Evolutionary conservation across 2,888 invertebrate genomes (phyloP).

Genomic region (Zaprionus obscuricornis): DNA sequence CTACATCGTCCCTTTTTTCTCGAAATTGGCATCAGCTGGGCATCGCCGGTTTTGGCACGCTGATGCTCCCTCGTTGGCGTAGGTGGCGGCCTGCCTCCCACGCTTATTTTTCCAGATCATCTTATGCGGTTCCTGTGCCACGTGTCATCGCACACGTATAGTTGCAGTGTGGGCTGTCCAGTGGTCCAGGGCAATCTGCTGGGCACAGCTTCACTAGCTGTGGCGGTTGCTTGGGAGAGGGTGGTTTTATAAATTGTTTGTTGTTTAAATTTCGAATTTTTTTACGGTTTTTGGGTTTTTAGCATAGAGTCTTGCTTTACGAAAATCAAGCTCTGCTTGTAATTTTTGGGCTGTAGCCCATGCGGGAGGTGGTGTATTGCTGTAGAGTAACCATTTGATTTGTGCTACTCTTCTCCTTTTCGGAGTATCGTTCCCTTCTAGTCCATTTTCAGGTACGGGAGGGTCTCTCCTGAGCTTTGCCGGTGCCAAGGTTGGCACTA

Average conservation of each 20-base stretch:
- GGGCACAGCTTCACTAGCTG: neutral
- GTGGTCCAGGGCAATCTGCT: neutral
- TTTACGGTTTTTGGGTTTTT: neutral
- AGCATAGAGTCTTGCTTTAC: neutral
- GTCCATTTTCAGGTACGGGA: no score
- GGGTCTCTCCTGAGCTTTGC: no score
- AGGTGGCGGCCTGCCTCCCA: neutral
- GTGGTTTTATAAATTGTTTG: neutral
- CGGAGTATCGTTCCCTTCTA: no score
- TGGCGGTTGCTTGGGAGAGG: neutral
- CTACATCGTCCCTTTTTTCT: neutral
- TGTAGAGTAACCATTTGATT: neutral
- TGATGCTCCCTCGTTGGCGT: neutral
- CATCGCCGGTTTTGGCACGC: neutral
- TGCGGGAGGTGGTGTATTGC: neutral
- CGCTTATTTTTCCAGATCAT: neutral
- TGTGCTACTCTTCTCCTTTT: neutral
- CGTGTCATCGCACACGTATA: neutral
- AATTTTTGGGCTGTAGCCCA: neutral
- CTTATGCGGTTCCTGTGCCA: neutral
- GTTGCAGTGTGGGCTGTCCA: neutral
- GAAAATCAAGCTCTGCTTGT: neutral
- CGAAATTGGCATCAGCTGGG: slow-evolving; percentile 3
- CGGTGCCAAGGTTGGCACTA: no score
- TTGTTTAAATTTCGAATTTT: neutral